Conservation (phyloP, 2,113 vertebrate species). For the Dromiciops gliroides region DNA sequence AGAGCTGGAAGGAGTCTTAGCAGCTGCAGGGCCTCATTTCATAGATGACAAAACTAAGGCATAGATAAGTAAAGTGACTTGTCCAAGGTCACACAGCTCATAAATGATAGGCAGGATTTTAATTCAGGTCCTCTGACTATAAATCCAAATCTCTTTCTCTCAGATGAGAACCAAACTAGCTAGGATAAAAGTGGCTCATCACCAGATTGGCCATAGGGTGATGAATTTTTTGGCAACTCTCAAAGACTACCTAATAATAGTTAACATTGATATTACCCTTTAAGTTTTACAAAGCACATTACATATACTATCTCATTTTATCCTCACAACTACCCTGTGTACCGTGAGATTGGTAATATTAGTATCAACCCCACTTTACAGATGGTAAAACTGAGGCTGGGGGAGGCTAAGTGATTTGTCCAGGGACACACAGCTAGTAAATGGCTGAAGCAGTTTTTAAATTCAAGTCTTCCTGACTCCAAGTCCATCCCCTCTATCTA, state of each 20-base stretch:
- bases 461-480: not conserved
- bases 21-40: too few relatives aligned
- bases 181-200: not conserved
- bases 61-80: not conserved
- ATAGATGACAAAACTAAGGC: too few relatives aligned
- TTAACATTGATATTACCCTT: not conserved
- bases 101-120: not conserved
- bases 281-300: not conserved
- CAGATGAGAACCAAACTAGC: too few relatives aligned
- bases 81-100: not conserved
- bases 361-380: too few relatives aligned
- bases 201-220: not conserved
- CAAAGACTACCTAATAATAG: not conserved
- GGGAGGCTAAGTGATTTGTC: not conserved
- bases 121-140: not conserved
- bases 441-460: not conserved
- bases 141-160: too few relatives aligned
- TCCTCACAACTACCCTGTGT: not conserved
- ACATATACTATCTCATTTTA: not conserved
- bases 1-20: too few relatives aligned
- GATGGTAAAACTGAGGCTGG: not conserved
- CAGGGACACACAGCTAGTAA: not conserved
- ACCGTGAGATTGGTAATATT: not conserved
- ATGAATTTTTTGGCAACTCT: not conserved
- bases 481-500: not conserved